These are phyloP conservation scores for Trididemnum nubilum DNA, from an alignment of 23 tunicate species.

Conservation along the genomic window DNA sequence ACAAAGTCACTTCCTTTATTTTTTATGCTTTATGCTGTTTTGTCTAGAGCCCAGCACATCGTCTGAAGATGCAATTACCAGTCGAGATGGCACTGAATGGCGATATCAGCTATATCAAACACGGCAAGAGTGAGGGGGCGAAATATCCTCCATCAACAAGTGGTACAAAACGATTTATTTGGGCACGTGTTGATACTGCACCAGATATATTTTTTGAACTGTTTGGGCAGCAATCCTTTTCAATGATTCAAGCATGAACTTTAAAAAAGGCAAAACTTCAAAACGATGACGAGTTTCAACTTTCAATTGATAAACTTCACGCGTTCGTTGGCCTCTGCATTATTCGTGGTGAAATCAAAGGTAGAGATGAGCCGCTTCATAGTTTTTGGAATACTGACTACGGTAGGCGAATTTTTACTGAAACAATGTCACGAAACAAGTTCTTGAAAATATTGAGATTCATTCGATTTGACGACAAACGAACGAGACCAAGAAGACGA, in stretches of 20 bases:
- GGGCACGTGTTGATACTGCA: constrained; percentile 12
- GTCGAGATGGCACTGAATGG: no score
- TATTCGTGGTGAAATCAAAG: constrained; percentile 36
- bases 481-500: constrained; percentile 19
- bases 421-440: constrained; percentile 26
- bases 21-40: no score
- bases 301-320: constrained; percentile 7
- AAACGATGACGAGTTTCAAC: background rate
- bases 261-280: background rate
- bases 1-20: no score
- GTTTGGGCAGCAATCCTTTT: constrained; percentile 11
- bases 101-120: no score
- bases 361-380: constrained; percentile 32
- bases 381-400: constrained; percentile 30
- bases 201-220: constrained; percentile 4
- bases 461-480: constrained; percentile 28
- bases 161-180: background rate
- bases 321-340: constrained; percentile 38
- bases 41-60: no score
- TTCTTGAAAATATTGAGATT: constrained; percentile 1
- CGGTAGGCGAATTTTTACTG: constrained; percentile 23
- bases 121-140: no score
- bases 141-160: background rate
- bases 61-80: no score
- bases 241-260: constrained; percentile 7